A percentile compares a stretch with the other conserved stretches of the same genome.
phyloP scores from a whole-genome alignment of 2,888 invertebrate genomes.

The Cephalotes varians region DNA sequence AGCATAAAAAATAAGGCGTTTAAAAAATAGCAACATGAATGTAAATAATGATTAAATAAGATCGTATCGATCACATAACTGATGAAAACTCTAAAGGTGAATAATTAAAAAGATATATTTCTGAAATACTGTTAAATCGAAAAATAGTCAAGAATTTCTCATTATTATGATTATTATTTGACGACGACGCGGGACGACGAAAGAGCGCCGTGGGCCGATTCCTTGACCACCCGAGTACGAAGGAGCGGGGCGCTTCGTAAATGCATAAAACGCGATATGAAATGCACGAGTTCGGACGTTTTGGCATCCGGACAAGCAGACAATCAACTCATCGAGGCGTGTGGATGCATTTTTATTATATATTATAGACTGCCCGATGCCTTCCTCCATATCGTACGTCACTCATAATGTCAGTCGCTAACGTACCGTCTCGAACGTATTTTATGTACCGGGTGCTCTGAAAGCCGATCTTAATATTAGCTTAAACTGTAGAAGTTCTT shows the following conservation, averaged over 20 bases:
- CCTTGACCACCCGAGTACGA: slow-evolving; percentile 80
- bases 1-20: background rate
- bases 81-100: background rate
- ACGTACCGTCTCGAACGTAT: slow-evolving; percentile 85
- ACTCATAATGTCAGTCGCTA: slow-evolving; percentile 85
- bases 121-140: slow-evolving; percentile 22
- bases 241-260: slow-evolving; percentile 78
- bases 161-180: slow-evolving; percentile 65
- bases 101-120: background rate
- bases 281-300: slow-evolving; percentile 85
- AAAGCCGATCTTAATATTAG: slow-evolving; percentile 64
- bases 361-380: slow-evolving; percentile 85
- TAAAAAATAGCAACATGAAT: background rate
- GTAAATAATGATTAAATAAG: background rate
- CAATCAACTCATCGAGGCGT: slow-evolving; percentile 86
- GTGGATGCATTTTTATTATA: slow-evolving; percentile 86
- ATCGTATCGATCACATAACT: background rate
- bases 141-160: slow-evolving; percentile 49
- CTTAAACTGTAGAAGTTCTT: slow-evolving; percentile 16
- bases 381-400: slow-evolving; percentile 84
- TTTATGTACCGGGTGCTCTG: slow-evolving; percentile 84
- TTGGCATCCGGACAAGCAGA: slow-evolving; percentile 86
- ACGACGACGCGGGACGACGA: slow-evolving; percentile 64
- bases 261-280: slow-evolving; percentile 84
- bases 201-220: slow-evolving; percentile 78